A percentile compares a stretch with the other conserved stretches of the same genome.
Evolutionary conservation across 1,140 invertebrate genomes (phyloP).

Genomic region (Mizuhopecten yessoensis): DNA sequence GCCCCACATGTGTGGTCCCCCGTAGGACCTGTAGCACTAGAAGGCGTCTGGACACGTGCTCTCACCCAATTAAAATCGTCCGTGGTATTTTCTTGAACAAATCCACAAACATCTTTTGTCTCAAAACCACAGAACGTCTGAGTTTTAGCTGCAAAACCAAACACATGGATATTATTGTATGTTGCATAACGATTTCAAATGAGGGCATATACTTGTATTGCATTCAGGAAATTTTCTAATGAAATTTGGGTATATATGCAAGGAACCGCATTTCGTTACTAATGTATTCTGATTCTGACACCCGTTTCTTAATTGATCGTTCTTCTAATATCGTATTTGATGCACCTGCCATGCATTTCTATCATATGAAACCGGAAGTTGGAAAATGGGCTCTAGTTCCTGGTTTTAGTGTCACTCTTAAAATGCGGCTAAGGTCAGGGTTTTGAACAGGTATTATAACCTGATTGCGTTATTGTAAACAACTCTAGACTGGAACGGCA

Average conservation of each 20-base stretch:
- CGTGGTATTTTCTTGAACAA: conserved; percentile 70
- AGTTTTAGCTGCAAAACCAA: conserved; percentile 76
- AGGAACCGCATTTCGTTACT: too few relatives aligned
- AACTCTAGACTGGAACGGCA: too few relatives aligned
- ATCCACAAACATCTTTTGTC: conserved; percentile 78
- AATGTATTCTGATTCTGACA: too few relatives aligned
- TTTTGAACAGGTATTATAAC: neutral
- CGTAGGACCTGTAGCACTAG: conserved; percentile 75
- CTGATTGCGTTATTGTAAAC: neutral
- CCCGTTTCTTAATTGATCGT: too few relatives aligned
- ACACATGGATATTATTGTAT: neutral
- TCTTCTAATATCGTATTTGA: too few relatives aligned
- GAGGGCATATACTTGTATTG: too few relatives aligned
- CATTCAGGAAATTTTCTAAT: too few relatives aligned
- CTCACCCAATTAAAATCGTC: conserved; percentile 80
- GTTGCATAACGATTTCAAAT: too few relatives aligned
- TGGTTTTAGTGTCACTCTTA: neutral
- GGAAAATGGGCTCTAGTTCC: neutral
- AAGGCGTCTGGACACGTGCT: conserved; percentile 72
- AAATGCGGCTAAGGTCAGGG: neutral
- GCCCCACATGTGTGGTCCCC: conserved; percentile 79
- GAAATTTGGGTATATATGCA: too few relatives aligned
- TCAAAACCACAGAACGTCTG: conserved; percentile 79
- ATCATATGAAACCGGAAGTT: neutral
- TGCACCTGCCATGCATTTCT: too few relatives aligned